Evolutionary conservation across 2,797 vertebrate species (phyloP).

Genomic region (Xiphophorus birchmanni): DNA sequence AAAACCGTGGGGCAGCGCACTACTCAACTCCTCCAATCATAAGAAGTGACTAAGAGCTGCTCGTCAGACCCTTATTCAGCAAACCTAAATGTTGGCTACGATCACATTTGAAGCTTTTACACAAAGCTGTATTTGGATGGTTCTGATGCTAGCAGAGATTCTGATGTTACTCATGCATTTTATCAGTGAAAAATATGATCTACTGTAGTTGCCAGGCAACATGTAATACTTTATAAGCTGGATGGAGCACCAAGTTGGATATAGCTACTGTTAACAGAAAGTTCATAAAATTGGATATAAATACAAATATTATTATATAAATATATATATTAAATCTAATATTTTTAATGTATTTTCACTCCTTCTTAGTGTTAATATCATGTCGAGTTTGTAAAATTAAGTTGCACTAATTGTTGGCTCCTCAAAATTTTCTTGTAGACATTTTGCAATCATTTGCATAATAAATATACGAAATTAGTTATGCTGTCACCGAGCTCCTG

Average conservation of each 20-base stretch:
- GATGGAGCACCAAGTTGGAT: background rate
- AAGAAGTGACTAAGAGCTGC: conserved; percentile 39
- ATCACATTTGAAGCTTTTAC: conserved; percentile 27
- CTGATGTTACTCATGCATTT: conserved; percentile 6
- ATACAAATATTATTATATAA: too few species aligned
- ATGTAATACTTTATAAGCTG: conserved; percentile 20
- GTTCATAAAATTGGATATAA: background rate
- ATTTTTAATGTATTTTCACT: background rate
- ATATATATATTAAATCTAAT: too few species aligned
- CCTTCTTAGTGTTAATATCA: background rate
- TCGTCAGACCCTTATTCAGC: conserved; percentile 41
- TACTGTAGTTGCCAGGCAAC: conserved; percentile 30
- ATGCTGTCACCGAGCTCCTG: conserved; percentile 19
- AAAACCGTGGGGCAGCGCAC: conserved; percentile 39
- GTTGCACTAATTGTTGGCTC: background rate
- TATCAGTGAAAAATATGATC: conserved; percentile 17
- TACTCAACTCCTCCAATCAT: conserved; percentile 51
- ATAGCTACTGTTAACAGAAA: conserved; percentile 14
- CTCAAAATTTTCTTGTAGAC: conserved; percentile 29
- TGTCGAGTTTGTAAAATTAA: background rate
- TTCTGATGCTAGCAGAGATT: background rate
- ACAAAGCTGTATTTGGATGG: conserved; percentile 7
- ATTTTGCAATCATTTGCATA: conserved; percentile 39
- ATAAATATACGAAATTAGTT: conserved; percentile 31
- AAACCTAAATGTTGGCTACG: conserved; percentile 14